Percentiles rank a stretch among this genome's conserved stretches.
Evolutionary conservation across 1,140 invertebrate species (phyloP).

Genomic region (Parasteatoda tepidariorum): DNA sequence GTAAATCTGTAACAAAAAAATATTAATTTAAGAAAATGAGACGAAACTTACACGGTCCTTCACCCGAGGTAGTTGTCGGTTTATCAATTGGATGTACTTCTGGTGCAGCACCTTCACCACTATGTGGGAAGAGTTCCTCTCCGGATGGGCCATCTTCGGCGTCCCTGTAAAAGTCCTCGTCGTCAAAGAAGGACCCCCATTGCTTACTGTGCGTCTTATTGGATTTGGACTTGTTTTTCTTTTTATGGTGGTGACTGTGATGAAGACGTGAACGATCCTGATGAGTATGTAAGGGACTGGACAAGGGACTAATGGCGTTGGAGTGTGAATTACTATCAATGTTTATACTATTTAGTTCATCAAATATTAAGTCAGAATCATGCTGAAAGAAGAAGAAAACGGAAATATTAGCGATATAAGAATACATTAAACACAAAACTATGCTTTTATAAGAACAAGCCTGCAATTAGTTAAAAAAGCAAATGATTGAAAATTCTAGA

Average conservation of each 20-base stretch:
- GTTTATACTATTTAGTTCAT: slow-evolving; percentile 36
- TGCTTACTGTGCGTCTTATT: not conserved
- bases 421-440: not conserved
- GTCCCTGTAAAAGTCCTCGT: slow-evolving; percentile 56
- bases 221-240: slow-evolving; percentile 3
- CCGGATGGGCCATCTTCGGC: slow-evolving; percentile 27
- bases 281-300: slow-evolving; percentile 19
- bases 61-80: not conserved
- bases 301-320: slow-evolving; percentile 45
- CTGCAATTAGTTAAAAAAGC: too few relatives aligned
- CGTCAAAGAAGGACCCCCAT: slow-evolving; percentile 10
- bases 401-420: too few relatives aligned
- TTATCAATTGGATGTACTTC: not conserved
- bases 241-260: slow-evolving; percentile 16
- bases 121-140: slow-evolving; percentile 20
- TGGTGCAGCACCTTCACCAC: not conserved
- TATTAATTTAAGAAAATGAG: too few relatives aligned
- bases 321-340: slow-evolving; percentile 26
- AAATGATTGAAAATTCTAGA: too few relatives aligned
- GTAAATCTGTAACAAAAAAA: too few relatives aligned
- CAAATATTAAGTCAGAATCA: slow-evolving; percentile 48
- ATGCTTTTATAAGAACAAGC: too few relatives aligned
- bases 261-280: not conserved
- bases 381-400: slow-evolving; percentile 6
- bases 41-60: slow-evolving; percentile 50